phyloP scores from a whole-genome alignment of 2,888 invertebrate genomes.

The Amblyjoppa proteus region DNA sequence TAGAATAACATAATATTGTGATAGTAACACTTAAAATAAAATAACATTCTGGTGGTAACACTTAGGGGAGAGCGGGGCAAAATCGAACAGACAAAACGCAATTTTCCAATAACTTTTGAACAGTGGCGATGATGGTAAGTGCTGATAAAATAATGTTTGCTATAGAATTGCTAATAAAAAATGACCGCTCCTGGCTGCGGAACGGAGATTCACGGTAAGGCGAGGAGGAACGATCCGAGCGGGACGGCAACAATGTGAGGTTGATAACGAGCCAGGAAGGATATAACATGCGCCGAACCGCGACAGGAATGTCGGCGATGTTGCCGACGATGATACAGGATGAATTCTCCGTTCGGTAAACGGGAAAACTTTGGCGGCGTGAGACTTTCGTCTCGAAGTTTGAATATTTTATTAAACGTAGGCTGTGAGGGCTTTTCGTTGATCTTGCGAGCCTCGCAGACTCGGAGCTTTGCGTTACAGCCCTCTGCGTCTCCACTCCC shows the following conservation, averaged over 20 bases:
- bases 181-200: no score
- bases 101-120: no score
- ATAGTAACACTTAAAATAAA: no score
- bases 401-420: slow-evolving; percentile 64
- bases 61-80: no score
- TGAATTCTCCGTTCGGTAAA: slow-evolving; percentile 33
- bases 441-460: slow-evolving; percentile 40
- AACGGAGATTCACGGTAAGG: no score
- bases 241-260: slow-evolving; percentile 37
- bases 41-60: no score
- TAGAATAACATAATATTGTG: no score
- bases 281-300: slow-evolving; percentile 56
- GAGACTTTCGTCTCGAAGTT: slow-evolving; percentile 59
- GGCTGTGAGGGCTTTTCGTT: slow-evolving; percentile 33
- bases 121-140: no score
- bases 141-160: no score
- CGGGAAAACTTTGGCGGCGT: not conserved
- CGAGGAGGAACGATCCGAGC: no score
- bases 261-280: slow-evolving; percentile 56
- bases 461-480: slow-evolving; percentile 20
- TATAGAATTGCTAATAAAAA: no score
- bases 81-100: no score
- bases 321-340: slow-evolving; percentile 58
- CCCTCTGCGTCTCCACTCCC: slow-evolving; percentile 19
- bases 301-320: slow-evolving; percentile 71